Conservation (phyloP, 2,113 vertebrate genomes). For the Gymnorhina tibicen region DNA sequence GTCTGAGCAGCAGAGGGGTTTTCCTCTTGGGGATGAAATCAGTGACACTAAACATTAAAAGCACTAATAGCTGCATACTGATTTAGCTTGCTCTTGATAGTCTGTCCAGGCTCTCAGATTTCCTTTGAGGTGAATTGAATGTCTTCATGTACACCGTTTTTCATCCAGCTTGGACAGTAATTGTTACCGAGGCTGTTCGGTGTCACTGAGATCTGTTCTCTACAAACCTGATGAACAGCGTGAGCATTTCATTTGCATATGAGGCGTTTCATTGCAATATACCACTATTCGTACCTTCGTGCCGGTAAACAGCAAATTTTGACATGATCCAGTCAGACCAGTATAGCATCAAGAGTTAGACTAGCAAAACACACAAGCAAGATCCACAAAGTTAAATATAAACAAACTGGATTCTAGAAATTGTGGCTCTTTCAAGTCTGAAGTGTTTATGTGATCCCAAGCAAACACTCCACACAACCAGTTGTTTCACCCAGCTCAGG, state of each 20-base stretch:
- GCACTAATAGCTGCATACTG: background rate
- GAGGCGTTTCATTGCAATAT: background rate
- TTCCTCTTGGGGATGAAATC: background rate
- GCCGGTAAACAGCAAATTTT: background rate
- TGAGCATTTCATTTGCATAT: background rate
- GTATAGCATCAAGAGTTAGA: constrained; percentile 9
- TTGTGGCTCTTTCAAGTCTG: constrained; percentile 4
- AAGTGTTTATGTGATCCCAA: background rate
- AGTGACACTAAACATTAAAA: background rate
- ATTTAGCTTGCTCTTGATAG: background rate
- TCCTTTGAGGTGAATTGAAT: background rate
- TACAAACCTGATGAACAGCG: background rate
- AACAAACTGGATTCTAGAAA: background rate
- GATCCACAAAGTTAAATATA: constrained; percentile 14
- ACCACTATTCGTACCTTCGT: background rate
- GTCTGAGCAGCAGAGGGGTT: background rate
- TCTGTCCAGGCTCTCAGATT: background rate
- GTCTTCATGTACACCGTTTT: background rate
- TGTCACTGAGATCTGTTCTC: background rate
- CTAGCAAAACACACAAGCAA: background rate
- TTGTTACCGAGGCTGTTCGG: background rate
- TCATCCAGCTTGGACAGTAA: background rate
- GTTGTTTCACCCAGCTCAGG: constrained; percentile 21
- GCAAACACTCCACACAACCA: background rate
- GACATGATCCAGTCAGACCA: constrained; percentile 13